A percentile compares a stretch with the other conserved stretches of the same genome.
phyloP scores from a whole-genome alignment of 1,140 invertebrate genomes.

The Pissodes strobi region DNA sequence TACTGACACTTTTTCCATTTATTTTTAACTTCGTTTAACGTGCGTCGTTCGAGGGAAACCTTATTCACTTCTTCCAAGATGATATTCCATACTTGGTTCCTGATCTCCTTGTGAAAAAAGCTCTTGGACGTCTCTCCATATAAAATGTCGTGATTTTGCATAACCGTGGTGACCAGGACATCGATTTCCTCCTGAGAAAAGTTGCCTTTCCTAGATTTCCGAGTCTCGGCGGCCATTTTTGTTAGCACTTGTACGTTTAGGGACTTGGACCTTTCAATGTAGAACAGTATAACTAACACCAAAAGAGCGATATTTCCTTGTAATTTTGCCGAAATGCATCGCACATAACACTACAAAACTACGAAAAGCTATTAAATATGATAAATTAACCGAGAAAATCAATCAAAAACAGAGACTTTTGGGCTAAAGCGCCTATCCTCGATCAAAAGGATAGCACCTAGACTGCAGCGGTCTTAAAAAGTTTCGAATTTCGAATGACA shows the following conservation, averaged over 20 bases:
- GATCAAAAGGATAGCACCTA: no score
- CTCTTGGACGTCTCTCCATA: constrained; percentile 40
- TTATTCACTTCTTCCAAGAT: constrained; percentile 40
- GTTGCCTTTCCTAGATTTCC: constrained; percentile 43
- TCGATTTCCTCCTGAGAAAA: constrained; percentile 43
- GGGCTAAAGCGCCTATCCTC: no score
- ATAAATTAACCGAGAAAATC: no score
- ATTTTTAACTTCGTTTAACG: constrained; percentile 44
- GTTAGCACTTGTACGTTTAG: constrained; percentile 13
- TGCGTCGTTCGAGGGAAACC: constrained; percentile 43
- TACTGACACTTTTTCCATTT: constrained; percentile 47
- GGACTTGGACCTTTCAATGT: constrained; percentile 3
- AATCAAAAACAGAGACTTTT: no score
- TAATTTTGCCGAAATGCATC: no score
- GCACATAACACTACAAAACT: not conserved
- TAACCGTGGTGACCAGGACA: constrained; percentile 36
- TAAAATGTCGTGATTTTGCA: constrained; percentile 36
- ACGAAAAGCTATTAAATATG: not conserved
- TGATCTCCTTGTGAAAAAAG: constrained; percentile 35
- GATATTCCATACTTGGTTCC: constrained; percentile 39
- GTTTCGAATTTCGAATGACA: no score
- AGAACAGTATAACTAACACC: not conserved
- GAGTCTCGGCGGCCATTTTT: constrained; percentile 36
- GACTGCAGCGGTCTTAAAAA: no score
- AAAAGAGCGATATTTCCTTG: no score